Evolutionary conservation across 2,113 vertebrate species (phyloP), one percentile per base, ranked within the genome.

Genomic region (Setophaga petechia): DNA sequence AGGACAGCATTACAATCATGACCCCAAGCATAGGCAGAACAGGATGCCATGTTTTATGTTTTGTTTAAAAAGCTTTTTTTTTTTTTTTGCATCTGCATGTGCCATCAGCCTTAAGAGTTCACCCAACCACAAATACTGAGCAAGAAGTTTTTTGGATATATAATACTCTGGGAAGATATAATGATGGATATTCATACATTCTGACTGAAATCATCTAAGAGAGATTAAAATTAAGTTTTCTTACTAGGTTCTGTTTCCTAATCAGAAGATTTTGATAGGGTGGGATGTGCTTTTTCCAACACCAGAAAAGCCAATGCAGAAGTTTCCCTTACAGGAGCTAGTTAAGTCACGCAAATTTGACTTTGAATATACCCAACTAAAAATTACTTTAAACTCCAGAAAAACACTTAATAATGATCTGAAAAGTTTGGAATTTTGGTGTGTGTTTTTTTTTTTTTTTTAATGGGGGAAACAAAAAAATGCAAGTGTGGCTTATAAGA

Each of bases 1-100:
- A 96, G 95, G 97, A 97, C 86, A 96, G 96, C 92, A 80, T 97
- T 97, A 98, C 97, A 98, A 84, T 97, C 94, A 96, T 96, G 95
- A 97, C 93, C 94, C 96, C 95, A 96, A 83, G 90, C 93, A 78
- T 21, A 97, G 90, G 96, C 91, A 33, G 94, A 95, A 97, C 93
- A 98, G 92, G 85, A 95, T 85, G 96, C 97, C 97, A 97, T 81
- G 95, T 73, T 77, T 82, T 82, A 97, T 81, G 94, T 73, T 77
- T 82, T 82, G 47, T 84, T 94, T 92, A 94, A 95, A 96, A 97
- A 66, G 77, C 74, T 87, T 94, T 44, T 61, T 46, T 68, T 28
- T 23, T 57, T 62, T 61, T 62, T 93, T 91, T 52, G 75, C 30
- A 15, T 82, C 85, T 28, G 28, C 86, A 65, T 19, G 82, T 96